phyloP scores from a whole-genome alignment of 2,113 vertebrate genomes.

The Perca fluviatilis region DNA sequence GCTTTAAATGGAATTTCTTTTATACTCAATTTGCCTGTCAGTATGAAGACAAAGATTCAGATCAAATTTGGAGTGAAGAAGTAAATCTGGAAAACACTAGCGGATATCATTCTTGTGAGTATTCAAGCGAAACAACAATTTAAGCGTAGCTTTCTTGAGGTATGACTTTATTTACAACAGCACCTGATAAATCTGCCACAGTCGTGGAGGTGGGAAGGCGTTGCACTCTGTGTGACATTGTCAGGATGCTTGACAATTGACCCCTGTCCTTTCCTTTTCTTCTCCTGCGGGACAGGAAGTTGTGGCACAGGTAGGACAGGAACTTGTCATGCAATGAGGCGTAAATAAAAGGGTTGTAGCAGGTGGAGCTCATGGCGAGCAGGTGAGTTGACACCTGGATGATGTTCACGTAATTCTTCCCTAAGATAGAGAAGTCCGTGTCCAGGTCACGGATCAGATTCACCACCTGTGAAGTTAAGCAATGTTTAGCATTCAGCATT shows the following conservation, averaged over 20 bases:
- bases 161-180: neutral
- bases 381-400: slow-evolving; percentile 84
- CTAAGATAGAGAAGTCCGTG: slow-evolving; percentile 80
- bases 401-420: slow-evolving; percentile 83
- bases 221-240: slow-evolving; percentile 47
- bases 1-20: neutral
- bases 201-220: slow-evolving; percentile 45
- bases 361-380: slow-evolving; percentile 84
- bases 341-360: slow-evolving; percentile 87
- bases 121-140: neutral
- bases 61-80: neutral
- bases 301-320: slow-evolving; percentile 68
- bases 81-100: neutral
- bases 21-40: neutral
- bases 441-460: slow-evolving; percentile 84
- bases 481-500: neutral
- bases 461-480: slow-evolving; percentile 71
- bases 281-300: slow-evolving; percentile 43
- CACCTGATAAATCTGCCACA: slow-evolving; percentile 42
- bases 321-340: slow-evolving; percentile 83
- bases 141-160: slow-evolving; percentile 48
- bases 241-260: slow-evolving; percentile 59
- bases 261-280: slow-evolving; percentile 26
- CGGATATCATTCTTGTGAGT: neutral
- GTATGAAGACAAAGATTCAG: neutral